Conservation (phyloP, 2,113 vertebrate species). For the Eurystomus gularis region DNA sequence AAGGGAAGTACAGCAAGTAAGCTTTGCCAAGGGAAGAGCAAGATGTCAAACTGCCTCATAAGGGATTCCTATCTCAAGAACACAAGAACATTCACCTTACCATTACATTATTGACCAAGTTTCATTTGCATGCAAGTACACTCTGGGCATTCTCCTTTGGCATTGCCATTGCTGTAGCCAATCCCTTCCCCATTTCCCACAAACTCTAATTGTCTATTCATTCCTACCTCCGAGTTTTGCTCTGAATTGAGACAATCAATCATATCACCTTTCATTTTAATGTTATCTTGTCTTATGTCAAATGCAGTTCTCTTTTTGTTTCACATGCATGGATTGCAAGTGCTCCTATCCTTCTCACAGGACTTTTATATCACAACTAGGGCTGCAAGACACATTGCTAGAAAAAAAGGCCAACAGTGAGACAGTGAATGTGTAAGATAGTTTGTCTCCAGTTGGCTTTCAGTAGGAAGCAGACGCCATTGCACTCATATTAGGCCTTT, state of each 20-base stretch:
- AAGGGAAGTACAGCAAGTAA: neutral
- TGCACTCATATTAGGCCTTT: neutral
- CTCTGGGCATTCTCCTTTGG: neutral
- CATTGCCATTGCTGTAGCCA: neutral
- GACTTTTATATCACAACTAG: neutral
- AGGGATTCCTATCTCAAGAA: neutral
- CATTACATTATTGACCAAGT: neutral
- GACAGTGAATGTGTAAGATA: neutral
- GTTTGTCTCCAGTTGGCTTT: neutral
- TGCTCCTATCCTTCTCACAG: neutral
- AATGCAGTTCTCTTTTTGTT: fast-evolving
- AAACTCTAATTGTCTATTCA: neutral
- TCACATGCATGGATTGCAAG: fast-evolving
- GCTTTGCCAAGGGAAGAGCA: neutral
- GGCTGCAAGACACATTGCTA: neutral
- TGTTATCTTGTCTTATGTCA: neutral
- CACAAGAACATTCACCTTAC: neutral
- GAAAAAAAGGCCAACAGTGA: neutral
- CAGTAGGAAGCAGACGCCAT: neutral
- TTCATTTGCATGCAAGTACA: neutral
- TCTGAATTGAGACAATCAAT: neutral
- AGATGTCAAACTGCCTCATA: neutral
- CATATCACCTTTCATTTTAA: neutral
- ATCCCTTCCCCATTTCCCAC: neutral
- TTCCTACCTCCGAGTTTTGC: neutral